Evolutionary conservation across 2,113 vertebrate species (phyloP).

Genomic region (Peucedramus taeniatus): DNA sequence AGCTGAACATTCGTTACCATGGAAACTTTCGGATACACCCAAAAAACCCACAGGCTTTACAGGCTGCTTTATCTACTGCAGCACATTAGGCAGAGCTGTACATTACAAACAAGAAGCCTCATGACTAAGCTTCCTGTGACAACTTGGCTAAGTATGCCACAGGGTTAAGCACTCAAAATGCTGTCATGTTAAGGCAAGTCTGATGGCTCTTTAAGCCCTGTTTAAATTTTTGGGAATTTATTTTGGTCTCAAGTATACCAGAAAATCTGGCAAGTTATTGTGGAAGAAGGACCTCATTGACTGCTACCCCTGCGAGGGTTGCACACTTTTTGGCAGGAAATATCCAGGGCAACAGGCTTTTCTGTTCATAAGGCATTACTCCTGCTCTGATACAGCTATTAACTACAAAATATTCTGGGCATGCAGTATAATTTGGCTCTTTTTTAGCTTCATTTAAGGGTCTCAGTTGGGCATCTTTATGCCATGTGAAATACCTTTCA

Average conservation of each 20-base stretch:
- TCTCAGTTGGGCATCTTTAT: neutral
- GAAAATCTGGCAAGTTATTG: neutral
- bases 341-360: neutral
- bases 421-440: neutral
- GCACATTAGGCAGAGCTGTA: neutral
- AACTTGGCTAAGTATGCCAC: neutral
- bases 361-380: neutral
- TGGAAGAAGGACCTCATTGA: neutral
- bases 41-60: neutral
- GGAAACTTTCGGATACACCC: slow-evolving; percentile 10
- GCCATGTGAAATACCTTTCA: neutral
- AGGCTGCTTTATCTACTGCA: neutral
- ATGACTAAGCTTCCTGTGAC: slow-evolving; percentile 3
- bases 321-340: neutral
- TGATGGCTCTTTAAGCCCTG: neutral
- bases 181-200: neutral
- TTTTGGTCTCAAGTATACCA: neutral
- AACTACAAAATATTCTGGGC: neutral
- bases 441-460: neutral
- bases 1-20: neutral
- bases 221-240: neutral
- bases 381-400: neutral
- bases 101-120: neutral
- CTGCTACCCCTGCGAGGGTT: neutral
- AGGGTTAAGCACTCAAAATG: neutral